A percentile compares a stretch with the other conserved stretches of the same genome.
Conservation (phyloP, 2,888 invertebrate genomes). For the Harpagoxenus sublaevis region DNA sequence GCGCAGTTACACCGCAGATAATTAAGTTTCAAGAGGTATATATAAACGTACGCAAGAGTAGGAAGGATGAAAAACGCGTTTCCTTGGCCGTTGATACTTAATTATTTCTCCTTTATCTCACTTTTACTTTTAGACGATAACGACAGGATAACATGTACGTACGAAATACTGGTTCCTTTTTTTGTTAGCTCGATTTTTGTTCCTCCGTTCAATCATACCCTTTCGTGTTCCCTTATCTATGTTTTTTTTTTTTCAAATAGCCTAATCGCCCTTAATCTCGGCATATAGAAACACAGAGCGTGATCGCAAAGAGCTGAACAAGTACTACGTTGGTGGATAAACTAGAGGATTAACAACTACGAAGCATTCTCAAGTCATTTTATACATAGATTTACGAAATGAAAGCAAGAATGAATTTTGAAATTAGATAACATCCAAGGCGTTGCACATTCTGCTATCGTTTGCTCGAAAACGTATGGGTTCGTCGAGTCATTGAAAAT, state of each 20-base stretch:
- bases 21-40: slow-evolving; percentile 33
- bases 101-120: slow-evolving; percentile 37
- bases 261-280: not conserved
- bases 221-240: slow-evolving; percentile 54
- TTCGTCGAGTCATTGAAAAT: slow-evolving; percentile 39
- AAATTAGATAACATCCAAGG: not conserved
- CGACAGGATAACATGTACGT: slow-evolving; percentile 33
- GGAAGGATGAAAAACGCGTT: slow-evolving; percentile 53
- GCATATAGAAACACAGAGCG: not conserved
- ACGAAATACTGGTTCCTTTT: slow-evolving; percentile 51
- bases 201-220: slow-evolving; percentile 33
- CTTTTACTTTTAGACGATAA: slow-evolving; percentile 23
- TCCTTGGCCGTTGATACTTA: slow-evolving; percentile 48
- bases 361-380: not conserved
- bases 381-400: not conserved
- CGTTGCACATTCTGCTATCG: not conserved
- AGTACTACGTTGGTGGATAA: not conserved
- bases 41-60: slow-evolving; percentile 41
- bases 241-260: slow-evolving; percentile 34
- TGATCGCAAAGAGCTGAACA: not conserved
- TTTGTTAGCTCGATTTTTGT: slow-evolving; percentile 53
- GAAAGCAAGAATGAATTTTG: not conserved
- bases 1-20: slow-evolving; percentile 26
- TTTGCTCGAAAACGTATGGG: not conserved
- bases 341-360: not conserved